Base-by-base conservation (phyloP, 1,140 invertebrate genomes). In the Cherax destructor region DNA sequence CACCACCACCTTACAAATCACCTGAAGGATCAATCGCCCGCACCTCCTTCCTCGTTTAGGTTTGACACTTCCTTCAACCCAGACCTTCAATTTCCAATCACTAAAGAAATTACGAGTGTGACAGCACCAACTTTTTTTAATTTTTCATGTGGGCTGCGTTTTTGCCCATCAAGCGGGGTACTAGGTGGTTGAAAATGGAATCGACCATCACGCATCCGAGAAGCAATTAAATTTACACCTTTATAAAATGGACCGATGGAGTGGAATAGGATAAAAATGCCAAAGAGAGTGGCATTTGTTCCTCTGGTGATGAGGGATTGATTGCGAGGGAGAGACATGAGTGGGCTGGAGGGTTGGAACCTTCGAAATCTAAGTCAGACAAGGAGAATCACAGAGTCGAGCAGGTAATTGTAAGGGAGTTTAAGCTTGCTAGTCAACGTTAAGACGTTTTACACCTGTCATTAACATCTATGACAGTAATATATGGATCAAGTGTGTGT, bases 31-130 rank as follows among this genome's bases (percentile, higher is more conserved):
- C 69, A 74, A 74, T 74, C 69, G 69, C 30, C 69, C 24, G 69
- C n/a, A 11, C 69, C 69, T 74, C 69, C 69, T 74, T 30, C 69
- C 4, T 74, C 69, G 69, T 74, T 74, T 30, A 21, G 69, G 69
- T 11, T 74, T 74, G 69, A 74, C 69, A n/a, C 69, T 74, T 74
- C 69, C 69, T 30, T 74, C 69, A 74, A 74, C 24, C 69, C n/a
- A 74, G 69, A 74, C 69, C 69, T 30, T 74, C 69, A 74, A 74
- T 74, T 74, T 74, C 21, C 69, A 74, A 30, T 74, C 69, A 24
- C 69, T 74, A 74, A 74, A 41, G 69, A 74, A 74, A 74, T 74
- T 74, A 74, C 69, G 69, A 9, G 69, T 30, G 69, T 24, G 69
- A 74, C 69, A 30, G 69, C 69, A 30, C n/a, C 69, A 74, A 30